A percentile compares a stretch with the other conserved stretches of the same genome.
Conservation (phyloP, 2,888 invertebrate genomes). For the Brachypalpus laphriformis region DNA sequence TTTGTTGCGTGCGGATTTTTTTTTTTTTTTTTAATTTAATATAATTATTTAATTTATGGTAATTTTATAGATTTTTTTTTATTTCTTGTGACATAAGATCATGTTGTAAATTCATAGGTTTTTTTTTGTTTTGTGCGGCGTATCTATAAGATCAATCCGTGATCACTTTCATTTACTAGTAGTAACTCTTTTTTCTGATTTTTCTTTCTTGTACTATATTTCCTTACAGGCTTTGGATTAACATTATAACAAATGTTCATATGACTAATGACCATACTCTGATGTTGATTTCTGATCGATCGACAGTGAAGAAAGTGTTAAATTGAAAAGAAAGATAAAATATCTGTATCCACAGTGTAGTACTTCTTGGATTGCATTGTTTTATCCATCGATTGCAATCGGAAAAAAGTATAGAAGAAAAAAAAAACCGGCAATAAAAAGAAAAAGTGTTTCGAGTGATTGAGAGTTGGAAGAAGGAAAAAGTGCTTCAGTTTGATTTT, state of each 20-base stretch:
- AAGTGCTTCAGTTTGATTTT: conserved; percentile 51
- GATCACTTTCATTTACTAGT: conserved; percentile 25
- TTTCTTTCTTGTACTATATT: conserved; percentile 27
- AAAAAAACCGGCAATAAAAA: conserved; percentile 53
- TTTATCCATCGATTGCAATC: conserved; percentile 55
- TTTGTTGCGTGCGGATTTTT: conserved; percentile 31
- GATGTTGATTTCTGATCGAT: conserved; percentile 66
- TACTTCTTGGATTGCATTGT: conserved; percentile 62
- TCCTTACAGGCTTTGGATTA: conserved; percentile 54
- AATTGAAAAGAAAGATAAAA: conserved; percentile 55
- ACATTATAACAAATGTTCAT: conserved; percentile 56
- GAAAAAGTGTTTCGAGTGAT: conserved; percentile 62
- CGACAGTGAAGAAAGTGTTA: conserved; percentile 71
- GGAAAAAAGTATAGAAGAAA: conserved; percentile 35
- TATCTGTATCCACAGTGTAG: conserved; percentile 12
- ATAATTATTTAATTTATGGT: conserved; percentile 21
- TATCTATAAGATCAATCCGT: conserved; percentile 11
- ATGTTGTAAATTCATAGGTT: not conserved
- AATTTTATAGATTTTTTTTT: conserved; percentile 27
- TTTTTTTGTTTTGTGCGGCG: not conserved
- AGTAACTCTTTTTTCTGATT: conserved; percentile 23
- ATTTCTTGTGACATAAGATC: conserved; percentile 25
- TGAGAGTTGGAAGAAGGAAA: conserved; percentile 50
- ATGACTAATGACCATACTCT: conserved; percentile 61
- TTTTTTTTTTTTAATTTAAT: conserved; percentile 3